Base-by-base conservation (phyloP, 2,888 invertebrate species). In the Ophion costatus region DNA sequence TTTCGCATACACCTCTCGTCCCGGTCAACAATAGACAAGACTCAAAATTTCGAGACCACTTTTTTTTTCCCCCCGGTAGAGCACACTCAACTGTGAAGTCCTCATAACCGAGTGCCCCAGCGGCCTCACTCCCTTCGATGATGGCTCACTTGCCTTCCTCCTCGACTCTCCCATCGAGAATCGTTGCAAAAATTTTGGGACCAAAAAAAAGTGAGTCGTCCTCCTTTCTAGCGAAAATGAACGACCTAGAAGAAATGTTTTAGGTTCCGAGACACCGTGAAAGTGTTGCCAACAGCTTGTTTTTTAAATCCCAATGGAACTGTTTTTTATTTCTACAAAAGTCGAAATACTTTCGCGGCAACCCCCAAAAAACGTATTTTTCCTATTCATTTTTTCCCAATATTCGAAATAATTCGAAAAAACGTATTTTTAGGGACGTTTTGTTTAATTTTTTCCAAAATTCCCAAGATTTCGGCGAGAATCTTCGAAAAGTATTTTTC, bases 1-100 rank as follows among this genome's bases (percentile, higher is more conserved):
- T 90, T 91, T 89, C 86, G 83, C 84, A 80, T 73, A 73, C 51
- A 51, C 85, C 71, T 83, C 82, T 85, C 51, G 29, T 73, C 82
- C 70, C 29, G 24, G 4, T n/a, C 7, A 76, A 78, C 76, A 71
- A 83, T 79, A 51, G 67, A 69, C 29, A 63, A 51, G n/a, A 74
- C 71, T 83, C 71, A 59, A 78, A 56, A 59, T 75, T 56, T 20
- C 17, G 22, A 0, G 22, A 66, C 38, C 51, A 61, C n/a, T 20
- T 33, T 56, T 24, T 61, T 57, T 9, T 71, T n/a, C n/a, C 51
- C 14, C 38, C 38, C 45, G 14, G 20, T 64, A 24, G 38, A 80
- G 29, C 61, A 73, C 66, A 20, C 63, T 38, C 20, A 9, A 61
- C 51, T 45, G 57, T 56, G 74, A 79, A 74, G 73, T 83, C 20